A percentile compares a stretch with the other conserved stretches of the same genome.
Conservation (phyloP, 1,140 invertebrate species). For the Nasonia longicornis region DNA sequence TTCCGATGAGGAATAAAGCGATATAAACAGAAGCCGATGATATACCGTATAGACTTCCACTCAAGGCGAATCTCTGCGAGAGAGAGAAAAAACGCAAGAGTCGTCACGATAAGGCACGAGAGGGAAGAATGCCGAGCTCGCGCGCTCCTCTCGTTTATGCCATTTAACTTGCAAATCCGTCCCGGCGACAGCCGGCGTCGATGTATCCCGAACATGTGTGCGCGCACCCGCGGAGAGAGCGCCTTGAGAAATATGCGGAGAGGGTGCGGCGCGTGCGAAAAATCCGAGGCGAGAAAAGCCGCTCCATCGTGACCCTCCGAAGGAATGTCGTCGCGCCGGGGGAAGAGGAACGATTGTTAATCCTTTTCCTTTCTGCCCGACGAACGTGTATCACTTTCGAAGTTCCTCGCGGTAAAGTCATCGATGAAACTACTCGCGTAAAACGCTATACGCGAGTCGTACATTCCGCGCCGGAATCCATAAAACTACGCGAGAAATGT, state of each 20-base stretch:
- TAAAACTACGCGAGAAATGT: not conserved
- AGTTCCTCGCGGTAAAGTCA: no score
- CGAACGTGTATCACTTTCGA: no score
- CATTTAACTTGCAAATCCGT: conserved; percentile 66
- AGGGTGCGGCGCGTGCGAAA: conserved; percentile 59
- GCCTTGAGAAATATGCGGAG: conserved; percentile 37
- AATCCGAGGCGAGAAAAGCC: conserved; percentile 55
- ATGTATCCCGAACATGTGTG: conserved; percentile 36
- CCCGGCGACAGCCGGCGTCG: conserved; percentile 16
- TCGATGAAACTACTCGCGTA: not conserved
- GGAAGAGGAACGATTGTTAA: no score
- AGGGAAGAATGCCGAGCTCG: conserved; percentile 43
- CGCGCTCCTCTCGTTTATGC: conserved; percentile 55
- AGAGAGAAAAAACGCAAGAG: not conserved
- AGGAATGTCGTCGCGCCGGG: no score
- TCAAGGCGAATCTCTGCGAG: not conserved
- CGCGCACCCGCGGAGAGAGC: not conserved
- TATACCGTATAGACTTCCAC: not conserved
- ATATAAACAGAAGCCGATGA: conserved; percentile 13
- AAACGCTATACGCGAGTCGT: not conserved
- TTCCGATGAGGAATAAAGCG: conserved; percentile 7
- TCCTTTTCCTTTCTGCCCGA: no score
- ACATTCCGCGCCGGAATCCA: not conserved
- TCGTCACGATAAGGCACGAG: conserved; percentile 12
- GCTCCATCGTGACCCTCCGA: no score